These are phyloP conservation scores for Melanotaenia parkinsoni DNA, from an alignment of 2,797 vertebrate genomes.

Conservation along the genomic window DNA sequence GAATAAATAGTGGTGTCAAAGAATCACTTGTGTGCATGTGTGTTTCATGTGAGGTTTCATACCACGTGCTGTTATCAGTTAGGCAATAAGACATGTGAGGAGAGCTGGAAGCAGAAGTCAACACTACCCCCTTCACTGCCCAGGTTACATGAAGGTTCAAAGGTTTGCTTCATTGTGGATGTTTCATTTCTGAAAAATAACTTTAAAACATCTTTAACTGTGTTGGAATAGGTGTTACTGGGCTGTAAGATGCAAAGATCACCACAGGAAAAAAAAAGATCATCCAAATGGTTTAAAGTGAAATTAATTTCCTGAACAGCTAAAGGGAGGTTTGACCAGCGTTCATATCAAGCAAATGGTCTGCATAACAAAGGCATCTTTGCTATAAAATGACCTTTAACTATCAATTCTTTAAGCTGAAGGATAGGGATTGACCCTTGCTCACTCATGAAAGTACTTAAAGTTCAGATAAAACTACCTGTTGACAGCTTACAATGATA, in stretches of 20 bases:
- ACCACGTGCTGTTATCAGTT: conserved; percentile 8
- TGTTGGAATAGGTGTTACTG: background rate
- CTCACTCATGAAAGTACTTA: background rate
- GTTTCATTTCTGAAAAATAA: background rate
- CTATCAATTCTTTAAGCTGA: background rate
- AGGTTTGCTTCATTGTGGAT: background rate
- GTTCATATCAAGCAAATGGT: no score
- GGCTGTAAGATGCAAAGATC: background rate
- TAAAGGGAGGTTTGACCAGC: no score
- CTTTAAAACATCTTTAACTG: background rate
- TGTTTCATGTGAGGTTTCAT: conserved; percentile 34
- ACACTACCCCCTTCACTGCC: background rate
- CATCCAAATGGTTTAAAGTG: background rate
- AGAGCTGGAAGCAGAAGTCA: conserved; percentile 7
- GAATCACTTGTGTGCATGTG: conserved; percentile 21
- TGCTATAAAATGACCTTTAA: background rate
- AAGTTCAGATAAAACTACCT: background rate
- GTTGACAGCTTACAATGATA: conserved; percentile 11
- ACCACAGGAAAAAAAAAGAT: background rate
- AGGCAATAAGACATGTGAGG: conserved; percentile 27
- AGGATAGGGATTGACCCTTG: background rate
- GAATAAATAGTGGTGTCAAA: background rate
- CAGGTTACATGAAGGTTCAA: conserved; percentile 15
- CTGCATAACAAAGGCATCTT: background rate
- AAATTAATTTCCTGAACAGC: background rate